Evolutionary conservation across 1,140 invertebrate species (phyloP).

Genomic region (Ptiloglossa arizonensis): DNA sequence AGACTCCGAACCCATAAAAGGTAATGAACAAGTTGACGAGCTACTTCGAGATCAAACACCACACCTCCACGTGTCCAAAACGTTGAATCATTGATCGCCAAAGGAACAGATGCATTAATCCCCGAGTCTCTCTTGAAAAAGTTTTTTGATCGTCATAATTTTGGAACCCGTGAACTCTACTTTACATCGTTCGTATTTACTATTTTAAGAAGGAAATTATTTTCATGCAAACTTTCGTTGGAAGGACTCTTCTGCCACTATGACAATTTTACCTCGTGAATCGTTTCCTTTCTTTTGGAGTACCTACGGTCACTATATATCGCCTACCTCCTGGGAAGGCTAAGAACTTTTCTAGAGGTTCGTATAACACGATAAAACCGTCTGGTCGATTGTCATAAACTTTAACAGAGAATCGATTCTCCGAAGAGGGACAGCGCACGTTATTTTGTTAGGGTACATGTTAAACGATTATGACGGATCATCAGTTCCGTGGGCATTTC

Average conservation of each 20-base stretch:
- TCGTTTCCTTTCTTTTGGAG: constrained; percentile 26
- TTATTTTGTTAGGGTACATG: not conserved
- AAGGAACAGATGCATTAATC: no score
- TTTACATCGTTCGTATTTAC: no score
- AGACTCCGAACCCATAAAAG: no score
- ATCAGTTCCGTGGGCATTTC: not conserved
- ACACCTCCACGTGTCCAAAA: no score
- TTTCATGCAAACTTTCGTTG: not conserved
- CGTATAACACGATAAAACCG: constrained; percentile 10
- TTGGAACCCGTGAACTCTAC: no score
- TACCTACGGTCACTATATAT: constrained; percentile 24
- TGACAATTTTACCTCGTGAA: not conserved
- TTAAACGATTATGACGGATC: constrained; percentile 35
- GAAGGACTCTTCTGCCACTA: not conserved
- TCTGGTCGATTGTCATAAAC: constrained; percentile 17
- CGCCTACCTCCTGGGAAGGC: not conserved
- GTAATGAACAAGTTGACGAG: no score
- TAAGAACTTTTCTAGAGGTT: not conserved
- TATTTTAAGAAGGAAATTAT: no score
- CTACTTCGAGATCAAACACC: no score
- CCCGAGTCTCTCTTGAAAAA: no score
- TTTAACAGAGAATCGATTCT: constrained; percentile 11
- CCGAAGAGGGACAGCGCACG: not conserved
- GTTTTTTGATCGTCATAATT: no score
- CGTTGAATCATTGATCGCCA: no score